Conservation (phyloP, 2,797 vertebrate genomes). For the Phylloscopus collybita region DNA sequence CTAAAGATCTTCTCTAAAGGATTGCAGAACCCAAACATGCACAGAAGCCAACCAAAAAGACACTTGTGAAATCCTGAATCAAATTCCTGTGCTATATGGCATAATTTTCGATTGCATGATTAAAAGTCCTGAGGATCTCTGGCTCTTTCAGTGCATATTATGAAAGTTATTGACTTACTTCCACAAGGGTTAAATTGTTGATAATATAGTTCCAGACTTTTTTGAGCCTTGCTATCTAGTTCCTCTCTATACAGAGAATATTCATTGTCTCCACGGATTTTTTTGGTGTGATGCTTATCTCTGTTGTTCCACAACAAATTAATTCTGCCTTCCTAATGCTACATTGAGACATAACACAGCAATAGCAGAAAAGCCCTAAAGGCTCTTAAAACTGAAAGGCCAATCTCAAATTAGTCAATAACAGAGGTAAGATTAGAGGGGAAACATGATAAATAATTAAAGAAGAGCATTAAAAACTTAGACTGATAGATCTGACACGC, state of each 20-base stretch:
- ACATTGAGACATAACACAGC: background rate
- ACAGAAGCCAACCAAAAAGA: background rate
- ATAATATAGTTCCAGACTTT: background rate
- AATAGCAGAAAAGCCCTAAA: background rate
- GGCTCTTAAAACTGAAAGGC: background rate
- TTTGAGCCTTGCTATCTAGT: background rate
- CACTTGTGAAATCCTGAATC: background rate
- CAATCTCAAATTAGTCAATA: background rate
- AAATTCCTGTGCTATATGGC: background rate
- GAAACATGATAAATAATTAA: background rate
- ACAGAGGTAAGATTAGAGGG: background rate
- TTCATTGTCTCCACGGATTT: background rate
- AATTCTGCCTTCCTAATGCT: background rate
- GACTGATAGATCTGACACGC: background rate
- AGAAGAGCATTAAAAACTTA: background rate
- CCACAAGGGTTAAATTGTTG: background rate
- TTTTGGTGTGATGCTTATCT: background rate
- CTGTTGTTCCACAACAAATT: background rate
- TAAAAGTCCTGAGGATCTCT: background rate
- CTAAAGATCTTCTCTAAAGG: background rate
- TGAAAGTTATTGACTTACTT: background rate
- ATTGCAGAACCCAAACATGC: background rate
- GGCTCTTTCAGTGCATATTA: background rate
- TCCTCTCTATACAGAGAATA: background rate
- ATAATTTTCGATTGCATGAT: background rate